Evolutionary conservation across 2,113 vertebrate species (phyloP).

Genomic region (Electrona antarctica): DNA sequence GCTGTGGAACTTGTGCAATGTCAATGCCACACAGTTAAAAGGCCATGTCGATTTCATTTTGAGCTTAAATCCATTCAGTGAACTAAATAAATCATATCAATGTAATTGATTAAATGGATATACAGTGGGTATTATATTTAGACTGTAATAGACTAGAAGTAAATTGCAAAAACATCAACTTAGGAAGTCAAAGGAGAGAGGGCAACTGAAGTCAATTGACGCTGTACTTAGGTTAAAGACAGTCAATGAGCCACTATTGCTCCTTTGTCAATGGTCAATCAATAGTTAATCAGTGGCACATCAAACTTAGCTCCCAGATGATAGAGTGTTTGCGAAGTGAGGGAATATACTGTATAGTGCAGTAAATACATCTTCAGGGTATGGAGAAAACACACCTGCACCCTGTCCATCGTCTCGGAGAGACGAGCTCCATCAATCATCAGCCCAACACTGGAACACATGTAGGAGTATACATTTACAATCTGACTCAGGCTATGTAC

Average conservation of each 20-base stretch:
- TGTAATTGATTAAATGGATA: too few species aligned
- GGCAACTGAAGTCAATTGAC: background rate
- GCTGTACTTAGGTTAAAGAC: conserved; percentile 9
- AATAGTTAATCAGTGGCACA: conserved; percentile 42
- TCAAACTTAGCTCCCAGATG: conserved; percentile 19
- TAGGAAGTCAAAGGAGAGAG: background rate
- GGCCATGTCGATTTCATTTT: too few species aligned
- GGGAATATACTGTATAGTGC: conserved; percentile 19
- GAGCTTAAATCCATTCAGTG: too few species aligned
- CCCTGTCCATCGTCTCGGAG: background rate
- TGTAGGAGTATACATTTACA: background rate
- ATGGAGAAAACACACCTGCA: conserved; percentile 19
- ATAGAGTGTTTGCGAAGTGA: conserved; percentile 23
- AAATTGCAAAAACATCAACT: background rate
- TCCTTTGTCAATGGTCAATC: conserved; percentile 31
- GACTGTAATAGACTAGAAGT: background rate
- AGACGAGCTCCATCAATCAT: conserved; percentile 32
- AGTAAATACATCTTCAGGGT: conserved; percentile 46
- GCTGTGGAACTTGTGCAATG: too few species aligned
- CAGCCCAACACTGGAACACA: conserved; percentile 8
- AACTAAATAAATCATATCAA: too few species aligned
- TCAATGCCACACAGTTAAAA: too few species aligned
- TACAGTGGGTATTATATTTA: too few species aligned
- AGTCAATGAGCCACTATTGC: conserved; percentile 4
- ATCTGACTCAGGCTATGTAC: background rate